Evolutionary conservation across 2,113 vertebrate genomes (phyloP).

Genomic region (Paracyprichromis sp.): DNA sequence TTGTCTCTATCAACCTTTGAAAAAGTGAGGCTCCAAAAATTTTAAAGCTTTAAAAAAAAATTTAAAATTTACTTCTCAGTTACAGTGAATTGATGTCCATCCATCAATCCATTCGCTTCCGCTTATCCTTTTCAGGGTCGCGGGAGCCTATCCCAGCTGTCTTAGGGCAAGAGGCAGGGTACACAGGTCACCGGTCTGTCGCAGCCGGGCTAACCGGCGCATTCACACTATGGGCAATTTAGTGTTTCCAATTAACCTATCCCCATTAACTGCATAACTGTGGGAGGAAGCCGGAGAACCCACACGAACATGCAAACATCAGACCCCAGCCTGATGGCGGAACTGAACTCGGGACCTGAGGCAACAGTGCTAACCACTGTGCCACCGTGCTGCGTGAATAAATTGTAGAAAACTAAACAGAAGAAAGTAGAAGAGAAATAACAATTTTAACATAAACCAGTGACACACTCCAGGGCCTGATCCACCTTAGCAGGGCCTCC

Average conservation of each 20-base stretch:
- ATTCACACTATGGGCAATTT: not conserved
- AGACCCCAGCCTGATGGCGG: rapidly evolving
- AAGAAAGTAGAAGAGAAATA: not conserved
- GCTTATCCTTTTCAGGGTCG: not conserved
- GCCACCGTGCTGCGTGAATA: not conserved
- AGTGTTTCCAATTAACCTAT: not conserved
- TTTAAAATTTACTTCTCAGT: not conserved
- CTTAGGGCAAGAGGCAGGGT: rapidly evolving
- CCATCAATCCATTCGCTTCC: rapidly evolving
- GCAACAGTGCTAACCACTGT: not conserved
- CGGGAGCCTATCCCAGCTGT: not conserved
- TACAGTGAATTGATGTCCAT: not conserved
- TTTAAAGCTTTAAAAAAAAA: rapidly evolving
- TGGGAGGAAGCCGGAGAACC: not conserved
- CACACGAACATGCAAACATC: not conserved
- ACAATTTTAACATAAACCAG: not conserved
- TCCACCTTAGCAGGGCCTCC: rapidly evolving
- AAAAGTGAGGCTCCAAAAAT: not conserved
- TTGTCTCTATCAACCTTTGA: not conserved
- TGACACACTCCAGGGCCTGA: not conserved
- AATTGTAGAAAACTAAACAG: not conserved
- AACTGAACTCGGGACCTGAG: not conserved
- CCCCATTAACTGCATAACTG: not conserved
- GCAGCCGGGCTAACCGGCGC: rapidly evolving
- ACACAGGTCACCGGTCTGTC: not conserved